phyloP scores from a whole-genome alignment of 2,113 vertebrate species.

The Ginglymostoma cirratum region DNA sequence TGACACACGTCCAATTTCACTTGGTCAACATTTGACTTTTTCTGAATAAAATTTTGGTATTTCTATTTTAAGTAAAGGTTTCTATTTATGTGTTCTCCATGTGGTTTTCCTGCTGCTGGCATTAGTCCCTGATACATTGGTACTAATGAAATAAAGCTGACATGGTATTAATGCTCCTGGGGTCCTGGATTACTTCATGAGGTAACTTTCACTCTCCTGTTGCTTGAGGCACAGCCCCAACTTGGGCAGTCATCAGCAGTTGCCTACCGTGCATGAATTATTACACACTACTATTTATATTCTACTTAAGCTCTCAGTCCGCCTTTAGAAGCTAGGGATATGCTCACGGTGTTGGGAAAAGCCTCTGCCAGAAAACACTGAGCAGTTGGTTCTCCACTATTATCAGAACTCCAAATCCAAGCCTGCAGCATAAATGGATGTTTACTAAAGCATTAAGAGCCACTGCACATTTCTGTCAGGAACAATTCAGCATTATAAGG shows the following conservation, averaged over 20 bases:
- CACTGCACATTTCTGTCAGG: neutral
- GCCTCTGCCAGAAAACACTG: neutral
- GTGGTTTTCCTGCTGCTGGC: neutral
- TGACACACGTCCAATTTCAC: neutral
- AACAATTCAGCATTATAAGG: neutral
- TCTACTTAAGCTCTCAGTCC: neutral
- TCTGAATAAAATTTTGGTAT: neutral
- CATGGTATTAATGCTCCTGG: neutral
- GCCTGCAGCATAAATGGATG: neutral
- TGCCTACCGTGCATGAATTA: neutral
- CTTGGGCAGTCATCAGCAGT: neutral
- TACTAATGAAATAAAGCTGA: neutral
- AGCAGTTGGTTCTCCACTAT: neutral
- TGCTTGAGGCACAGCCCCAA: neutral
- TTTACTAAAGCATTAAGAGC: neutral
- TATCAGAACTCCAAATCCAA: neutral
- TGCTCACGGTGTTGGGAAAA: neutral
- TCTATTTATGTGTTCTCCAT: neutral
- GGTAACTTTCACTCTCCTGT: neutral
- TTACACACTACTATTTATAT: neutral
- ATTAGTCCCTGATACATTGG: neutral
- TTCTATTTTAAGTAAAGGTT: neutral
- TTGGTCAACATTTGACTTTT: neutral
- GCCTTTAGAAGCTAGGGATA: neutral
- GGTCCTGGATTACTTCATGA: neutral